A percentile compares a stretch with the other conserved stretches of the same genome.
Evolutionary conservation across 2,113 vertebrate genomes (phyloP).

Genomic region (Crypturellus undulatus): DNA sequence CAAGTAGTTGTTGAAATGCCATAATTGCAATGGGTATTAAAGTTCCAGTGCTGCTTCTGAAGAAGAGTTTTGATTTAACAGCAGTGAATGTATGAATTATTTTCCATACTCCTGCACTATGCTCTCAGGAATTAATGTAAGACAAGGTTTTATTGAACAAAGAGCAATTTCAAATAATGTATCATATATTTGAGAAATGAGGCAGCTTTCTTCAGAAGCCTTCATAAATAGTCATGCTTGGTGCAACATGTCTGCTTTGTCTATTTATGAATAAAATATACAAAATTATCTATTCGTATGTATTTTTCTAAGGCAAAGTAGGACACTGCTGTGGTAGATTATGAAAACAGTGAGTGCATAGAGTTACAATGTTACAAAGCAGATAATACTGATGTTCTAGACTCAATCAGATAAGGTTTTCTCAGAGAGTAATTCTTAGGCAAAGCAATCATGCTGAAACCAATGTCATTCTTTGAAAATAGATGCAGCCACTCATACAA

Average conservation of each 20-base stretch:
- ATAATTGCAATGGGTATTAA: background rate
- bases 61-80: background rate
- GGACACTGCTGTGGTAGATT: background rate
- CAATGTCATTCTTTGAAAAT: background rate
- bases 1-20: background rate
- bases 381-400: background rate
- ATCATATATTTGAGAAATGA: background rate
- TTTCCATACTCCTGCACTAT: background rate
- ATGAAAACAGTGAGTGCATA: background rate
- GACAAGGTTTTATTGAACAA: slow-evolving; percentile 16
- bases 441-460: background rate
- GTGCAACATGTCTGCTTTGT: background rate
- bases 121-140: slow-evolving; percentile 53
- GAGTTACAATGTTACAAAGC: background rate
- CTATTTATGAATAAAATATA: background rate
- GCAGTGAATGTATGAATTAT: background rate
- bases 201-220: background rate
- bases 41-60: background rate
- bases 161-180: background rate
- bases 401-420: background rate
- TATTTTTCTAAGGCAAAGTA: background rate
- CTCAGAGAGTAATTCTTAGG: slow-evolving; percentile 1
- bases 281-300: background rate
- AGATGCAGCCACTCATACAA: background rate
- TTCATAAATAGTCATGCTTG: background rate